Base-by-base conservation (phyloP, 2,888 invertebrate genomes). In the Hylaea fasciaria region DNA sequence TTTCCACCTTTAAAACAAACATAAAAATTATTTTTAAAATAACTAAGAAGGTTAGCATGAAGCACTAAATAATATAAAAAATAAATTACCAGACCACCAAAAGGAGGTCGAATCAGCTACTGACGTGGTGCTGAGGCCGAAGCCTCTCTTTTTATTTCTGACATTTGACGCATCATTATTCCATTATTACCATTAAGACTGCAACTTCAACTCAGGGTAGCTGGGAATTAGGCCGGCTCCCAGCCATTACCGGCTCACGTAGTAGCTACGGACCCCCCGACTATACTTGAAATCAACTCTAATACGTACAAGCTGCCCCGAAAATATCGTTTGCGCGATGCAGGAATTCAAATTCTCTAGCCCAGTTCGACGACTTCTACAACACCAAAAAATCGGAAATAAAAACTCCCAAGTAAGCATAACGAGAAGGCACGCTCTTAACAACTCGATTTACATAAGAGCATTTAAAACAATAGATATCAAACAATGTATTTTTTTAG, bases 221-320 rank as follows among this genome's bases (percentile, higher is more conserved):
- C 86, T 73, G 78, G 83, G 87, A 87, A 66, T 78, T 85, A 83
- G 83, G 79, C 85, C 88, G 89, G 90, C 75, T 86, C 86, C 85
- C 77, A 74, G 83, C 84, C 88, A 82, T 59, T 69, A 82, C 89
- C 89, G 85, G 84, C 76, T 65, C 65, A 83, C 89, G 83, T 77
- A 86, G 90, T 90, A 89, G 89, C 90, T 81, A 88, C 86, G 90
- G 89, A 90, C 89, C 82, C 45, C 83, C 89, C 83, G 52, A n/a
- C 0, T 1, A 2, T 0, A 0, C 8, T 0, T 0, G 0, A 0
- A 3, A 10, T 12, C 28, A 55, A 22, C 3, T 55, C 47, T 48
- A 73, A 72, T 77, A 75, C 79, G 79, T 69, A 14, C n/a, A 5
- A 16, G 40, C 12, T 9, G 9, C 0, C 10, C 4, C 4, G 16